Conservation (phyloP, 37 sponge, comb jelly and placozoan species). For the Geodia barretti region DNA sequence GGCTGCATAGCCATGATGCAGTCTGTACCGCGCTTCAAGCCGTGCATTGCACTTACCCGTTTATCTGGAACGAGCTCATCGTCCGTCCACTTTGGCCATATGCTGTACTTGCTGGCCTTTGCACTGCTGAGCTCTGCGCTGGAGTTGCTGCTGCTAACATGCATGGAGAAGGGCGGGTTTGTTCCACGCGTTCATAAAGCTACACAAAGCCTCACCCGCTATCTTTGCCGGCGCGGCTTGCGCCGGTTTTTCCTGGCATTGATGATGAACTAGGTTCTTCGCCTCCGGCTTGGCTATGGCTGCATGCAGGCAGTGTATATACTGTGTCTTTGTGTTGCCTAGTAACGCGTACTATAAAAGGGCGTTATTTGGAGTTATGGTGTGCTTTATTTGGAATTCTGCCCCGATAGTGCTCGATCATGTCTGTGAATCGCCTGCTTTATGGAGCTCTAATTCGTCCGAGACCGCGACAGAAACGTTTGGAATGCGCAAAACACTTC, state of each 20-base stretch:
- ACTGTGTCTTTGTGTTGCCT: background rate
- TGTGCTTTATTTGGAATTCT: background rate
- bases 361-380: background rate
- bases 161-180: no score
- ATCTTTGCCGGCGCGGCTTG: background rate
- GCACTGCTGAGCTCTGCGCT: background rate
- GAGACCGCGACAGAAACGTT: no score
- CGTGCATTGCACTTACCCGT: slow-evolving; percentile 81
- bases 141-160: background rate
- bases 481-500: no score
- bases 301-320: background rate
- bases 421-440: no score
- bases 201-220: background rate
- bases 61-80: slow-evolving; percentile 86
- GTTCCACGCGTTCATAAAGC: no score
- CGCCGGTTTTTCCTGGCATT: slow-evolving; percentile 15
- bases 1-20: no score
- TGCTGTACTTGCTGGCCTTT: slow-evolving; percentile 30
- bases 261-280: background rate
- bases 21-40: no score
- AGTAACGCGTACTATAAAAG: background rate
- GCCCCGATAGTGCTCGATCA: no score
- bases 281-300: background rate
- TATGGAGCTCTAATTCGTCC: no score
- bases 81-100: slow-evolving; percentile 98